Percentiles rank a stretch among this genome's conserved stretches.
phyloP scores from a whole-genome alignment of 2,113 vertebrate species.

The Odontophorus gujanensis region DNA sequence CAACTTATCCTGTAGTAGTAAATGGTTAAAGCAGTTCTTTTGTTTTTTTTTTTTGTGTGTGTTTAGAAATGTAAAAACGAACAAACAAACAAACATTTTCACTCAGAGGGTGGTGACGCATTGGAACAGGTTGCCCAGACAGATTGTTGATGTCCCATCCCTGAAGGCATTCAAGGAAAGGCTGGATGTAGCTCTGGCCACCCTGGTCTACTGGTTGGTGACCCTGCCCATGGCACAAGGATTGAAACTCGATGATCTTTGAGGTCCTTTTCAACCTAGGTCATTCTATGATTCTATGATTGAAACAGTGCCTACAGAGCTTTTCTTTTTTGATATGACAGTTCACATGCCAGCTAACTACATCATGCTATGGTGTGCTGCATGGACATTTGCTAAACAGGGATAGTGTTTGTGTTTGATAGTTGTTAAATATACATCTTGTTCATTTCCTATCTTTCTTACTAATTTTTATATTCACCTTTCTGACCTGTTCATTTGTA shows the following conservation, averaged over 20 bases:
- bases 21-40: not conserved
- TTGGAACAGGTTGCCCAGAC: too few relatives aligned
- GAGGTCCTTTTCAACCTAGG: too few relatives aligned
- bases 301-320: not conserved
- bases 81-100: too few relatives aligned
- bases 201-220: too few relatives aligned
- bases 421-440: not conserved
- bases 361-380: not conserved
- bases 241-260: too few relatives aligned
- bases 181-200: too few relatives aligned
- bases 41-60: not conserved
- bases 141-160: too few relatives aligned
- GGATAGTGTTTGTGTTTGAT: not conserved
- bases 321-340: not conserved
- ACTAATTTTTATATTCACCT: not conserved
- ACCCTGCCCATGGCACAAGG: too few relatives aligned
- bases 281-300: too few relatives aligned
- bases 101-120: too few relatives aligned
- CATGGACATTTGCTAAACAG: not conserved
- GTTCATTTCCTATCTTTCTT: not conserved
- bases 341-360: not conserved
- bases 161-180: too few relatives aligned
- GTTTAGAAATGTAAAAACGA: not conserved
- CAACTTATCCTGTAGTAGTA: not conserved
- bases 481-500: not conserved